A percentile compares a stretch with the other conserved stretches of the same genome.
phyloP scores from a whole-genome alignment of 1,140 invertebrate species.

The Anadara kagoshimensis region DNA sequence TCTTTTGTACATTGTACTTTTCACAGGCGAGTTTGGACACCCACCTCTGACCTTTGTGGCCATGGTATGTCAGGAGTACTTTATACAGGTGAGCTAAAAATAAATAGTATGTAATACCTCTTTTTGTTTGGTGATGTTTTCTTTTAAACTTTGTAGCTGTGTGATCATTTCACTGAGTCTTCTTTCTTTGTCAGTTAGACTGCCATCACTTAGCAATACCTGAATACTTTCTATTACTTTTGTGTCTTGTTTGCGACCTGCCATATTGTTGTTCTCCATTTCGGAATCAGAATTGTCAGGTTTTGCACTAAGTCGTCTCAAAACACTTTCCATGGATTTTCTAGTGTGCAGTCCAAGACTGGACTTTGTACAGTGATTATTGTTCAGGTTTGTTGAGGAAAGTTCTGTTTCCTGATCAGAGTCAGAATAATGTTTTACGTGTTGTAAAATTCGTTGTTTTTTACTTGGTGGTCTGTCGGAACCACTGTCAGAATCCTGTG shows the following conservation, averaged over 20 bases:
- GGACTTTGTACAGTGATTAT: constrained; percentile 52
- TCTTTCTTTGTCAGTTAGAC: constrained; percentile 76
- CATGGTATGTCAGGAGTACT: too few relatives aligned
- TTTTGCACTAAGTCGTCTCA: constrained; percentile 57
- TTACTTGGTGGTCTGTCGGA: constrained; percentile 61
- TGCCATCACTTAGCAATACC: constrained; percentile 60
- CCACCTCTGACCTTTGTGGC: too few relatives aligned
- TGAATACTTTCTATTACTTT: constrained; percentile 56
- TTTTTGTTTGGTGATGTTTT: constrained; percentile 83
- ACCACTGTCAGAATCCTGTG: constrained; percentile 44
- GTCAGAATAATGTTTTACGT: constrained; percentile 53
- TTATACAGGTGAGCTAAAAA: not conserved
- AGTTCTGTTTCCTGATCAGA: constrained; percentile 78
- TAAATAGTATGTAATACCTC: constrained; percentile 38
- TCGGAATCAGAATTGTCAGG: constrained; percentile 41
- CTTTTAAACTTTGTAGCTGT: constrained; percentile 86
- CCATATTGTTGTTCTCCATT: constrained; percentile 41
- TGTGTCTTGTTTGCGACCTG: constrained; percentile 45
- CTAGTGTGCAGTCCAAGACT: constrained; percentile 73
- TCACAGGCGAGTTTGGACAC: too few relatives aligned
- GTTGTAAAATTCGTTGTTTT: constrained; percentile 61
- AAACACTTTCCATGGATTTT: constrained; percentile 79
- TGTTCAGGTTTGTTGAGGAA: constrained; percentile 21
- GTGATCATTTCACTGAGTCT: constrained; percentile 88
- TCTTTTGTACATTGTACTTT: too few relatives aligned